Base-by-base conservation (phyloP, 1,140 invertebrate species). In the Acarapis woodi region DNA sequence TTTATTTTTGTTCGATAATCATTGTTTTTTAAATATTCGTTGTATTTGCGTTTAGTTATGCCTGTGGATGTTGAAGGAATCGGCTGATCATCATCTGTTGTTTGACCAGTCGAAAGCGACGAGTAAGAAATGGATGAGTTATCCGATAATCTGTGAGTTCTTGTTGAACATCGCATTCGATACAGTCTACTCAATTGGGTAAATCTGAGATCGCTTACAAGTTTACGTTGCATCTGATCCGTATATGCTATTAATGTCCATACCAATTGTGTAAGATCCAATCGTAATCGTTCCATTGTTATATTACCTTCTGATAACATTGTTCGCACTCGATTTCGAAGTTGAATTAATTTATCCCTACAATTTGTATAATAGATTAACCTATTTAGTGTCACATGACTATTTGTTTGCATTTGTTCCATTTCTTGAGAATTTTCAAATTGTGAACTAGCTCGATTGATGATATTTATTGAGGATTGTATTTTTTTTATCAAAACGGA, bases 161-260 rank as follows among this genome's bases (percentile, higher is more conserved):
- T 10, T 2, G 26, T 14, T 28, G 26, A 14, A 28, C 14, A 28
- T 4, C 26, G 26, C 10, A 28, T 28, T 28, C 26, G 26, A 28
- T 10, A 28, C 10, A 12, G 10, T 9, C 18, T 32, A 16, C 16
- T 16, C 6, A 37, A 34, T 14, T 37, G 37, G 2, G 37, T 37
- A 12, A 37, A 29, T 18, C 35, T 14, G 16, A 30, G 24, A 35
- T 41, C 37, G 12, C 37, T 29, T 2, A 37, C 35, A 14, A 41
- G 22, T 12, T 40, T 41, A 9, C 37, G 16, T 21, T 41, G 40
- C 40, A 41, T 40, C n/a, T 40, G 36, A 2, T 28, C n/a, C 3
- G 40, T 41, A 12, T n/a, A n/a, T n/a, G n/a, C n/a, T n/a, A n/a
- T n/a, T n/a, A n/a, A n/a, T n/a, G n/a, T n/a, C n/a, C n/a, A n/a